phyloP scores from a whole-genome alignment of 2,797 vertebrate species.

The Apogon talboti region DNA sequence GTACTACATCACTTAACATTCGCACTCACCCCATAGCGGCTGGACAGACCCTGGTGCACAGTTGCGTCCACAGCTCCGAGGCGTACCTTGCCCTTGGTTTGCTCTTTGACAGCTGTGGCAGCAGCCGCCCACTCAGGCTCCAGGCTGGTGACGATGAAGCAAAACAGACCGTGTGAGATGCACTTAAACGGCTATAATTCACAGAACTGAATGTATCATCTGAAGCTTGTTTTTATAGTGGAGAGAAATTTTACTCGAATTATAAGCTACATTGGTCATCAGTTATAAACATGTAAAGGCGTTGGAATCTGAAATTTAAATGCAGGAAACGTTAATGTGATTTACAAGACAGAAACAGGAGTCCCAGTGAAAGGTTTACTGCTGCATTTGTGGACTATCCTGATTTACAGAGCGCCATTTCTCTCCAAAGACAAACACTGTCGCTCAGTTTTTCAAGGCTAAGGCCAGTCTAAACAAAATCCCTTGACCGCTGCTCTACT shows the following conservation, averaged over 20 bases:
- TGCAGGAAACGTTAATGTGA: background rate
- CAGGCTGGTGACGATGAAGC: slow-evolving; percentile 76
- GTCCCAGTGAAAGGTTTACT: background rate
- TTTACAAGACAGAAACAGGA: too few relatives aligned
- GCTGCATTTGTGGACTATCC: slow-evolving; percentile 10
- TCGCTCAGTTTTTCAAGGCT: background rate
- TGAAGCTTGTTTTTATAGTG: background rate
- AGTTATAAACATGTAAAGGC: background rate
- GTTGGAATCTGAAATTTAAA: background rate
- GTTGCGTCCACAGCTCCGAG: slow-evolving; percentile 95
- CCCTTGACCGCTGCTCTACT: background rate
- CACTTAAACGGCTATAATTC: background rate
- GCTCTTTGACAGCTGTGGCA: slow-evolving; percentile 91
- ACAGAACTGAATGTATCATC: background rate
- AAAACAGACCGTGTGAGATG: background rate
- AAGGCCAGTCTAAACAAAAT: slow-evolving; percentile 1
- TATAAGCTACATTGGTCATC: background rate
- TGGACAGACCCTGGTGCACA: slow-evolving; percentile 87
- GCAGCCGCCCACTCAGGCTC: slow-evolving; percentile 97
- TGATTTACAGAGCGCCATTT: slow-evolving; percentile 9
- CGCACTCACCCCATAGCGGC: slow-evolving; percentile 91
- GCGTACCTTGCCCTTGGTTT: slow-evolving; percentile 93
- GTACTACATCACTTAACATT: too few relatives aligned
- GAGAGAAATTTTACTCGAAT: background rate
- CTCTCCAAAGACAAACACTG: slow-evolving; percentile 3